phyloP scores from a whole-genome alignment of 2,113 vertebrate species.

The Carassius auratus region DNA sequence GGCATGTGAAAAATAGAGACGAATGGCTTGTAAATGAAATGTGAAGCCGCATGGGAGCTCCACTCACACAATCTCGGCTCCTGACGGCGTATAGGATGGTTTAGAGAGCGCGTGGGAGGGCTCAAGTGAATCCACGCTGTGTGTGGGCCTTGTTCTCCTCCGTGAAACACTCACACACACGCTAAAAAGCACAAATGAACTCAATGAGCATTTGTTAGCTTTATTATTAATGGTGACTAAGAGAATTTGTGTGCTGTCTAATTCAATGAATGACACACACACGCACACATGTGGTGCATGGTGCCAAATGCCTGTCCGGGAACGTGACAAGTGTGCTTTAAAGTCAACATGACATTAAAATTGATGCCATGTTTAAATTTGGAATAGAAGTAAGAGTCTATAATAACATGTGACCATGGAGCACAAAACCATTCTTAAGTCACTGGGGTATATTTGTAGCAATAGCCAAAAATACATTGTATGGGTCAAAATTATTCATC shows the following conservation, averaged over 20 bases:
- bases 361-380: too few species aligned
- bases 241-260: neutral
- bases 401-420: too few species aligned
- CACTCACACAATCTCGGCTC: conserved; percentile 15
- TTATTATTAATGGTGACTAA: neutral
- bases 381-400: too few species aligned
- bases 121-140: conserved; percentile 31
- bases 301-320: neutral
- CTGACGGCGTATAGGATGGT: neutral
- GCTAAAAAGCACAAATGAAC: conserved; percentile 12
- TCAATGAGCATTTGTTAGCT: conserved; percentile 8
- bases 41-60: conserved; percentile 22
- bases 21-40: conserved; percentile 3
- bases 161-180: conserved; percentile 14
- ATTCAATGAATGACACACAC: neutral
- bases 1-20: conserved; percentile 2
- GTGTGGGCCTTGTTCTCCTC: conserved; percentile 36
- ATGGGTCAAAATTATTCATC: too few species aligned
- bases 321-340: neutral
- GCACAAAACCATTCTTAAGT: too few species aligned
- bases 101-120: conserved; percentile 36
- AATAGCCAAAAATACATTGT: too few species aligned
- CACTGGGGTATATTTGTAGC: too few species aligned
- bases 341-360: neutral
- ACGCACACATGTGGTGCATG: neutral